Evolutionary conservation across 2,113 vertebrate species (phyloP), one percentile per base, ranked within the genome.

Genomic region (Grus americana): DNA sequence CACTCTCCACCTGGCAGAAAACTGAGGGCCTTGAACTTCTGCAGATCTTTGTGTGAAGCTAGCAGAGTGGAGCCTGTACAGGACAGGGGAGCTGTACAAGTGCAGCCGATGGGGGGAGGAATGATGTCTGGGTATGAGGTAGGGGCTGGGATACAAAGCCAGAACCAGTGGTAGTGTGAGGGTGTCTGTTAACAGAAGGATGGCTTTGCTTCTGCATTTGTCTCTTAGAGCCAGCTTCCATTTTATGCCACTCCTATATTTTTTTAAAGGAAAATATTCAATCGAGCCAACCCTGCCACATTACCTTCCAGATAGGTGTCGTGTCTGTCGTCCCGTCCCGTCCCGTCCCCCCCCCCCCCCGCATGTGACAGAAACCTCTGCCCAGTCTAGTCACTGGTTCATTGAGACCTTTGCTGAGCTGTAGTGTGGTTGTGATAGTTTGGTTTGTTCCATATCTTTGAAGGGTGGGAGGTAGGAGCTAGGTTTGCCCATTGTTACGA

Each of bases 111-210:
- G 2, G 30, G 23, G 18, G 20, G 8, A 18, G 40, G 20, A 42
- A 42, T 0, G 0, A n/a, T 0, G 20, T 7, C 79, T 34, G 52
- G 55, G 57, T n/a, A 2, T 0, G 1, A 34, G 36, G 24, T 38
- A 6, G 30, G 29, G 42, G 54, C 72, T 40, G 44, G 63, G 21
- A 3, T 2, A 14, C 2, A 2, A 63, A 66, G 52, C 21, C 49
- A 38, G 79, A 30, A 54, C 2, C 32, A 2, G 3, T 0, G 40
- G 21, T 40, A 26, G 5, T 0, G 11, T 12, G 46, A 40, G 40
- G 20, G 46, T 40, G 36, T 15, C 36, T 59, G 40, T 30, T 26
- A 34, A 23, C 40, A 32, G 38, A 10, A 79, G 32, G 65, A 24
- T 0, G 1, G 24, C 49, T 65, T 82, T 19, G 34, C 62, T 54